Base-by-base conservation (phyloP, 2,113 vertebrate genomes). In the Corydoras sp. region DNA sequence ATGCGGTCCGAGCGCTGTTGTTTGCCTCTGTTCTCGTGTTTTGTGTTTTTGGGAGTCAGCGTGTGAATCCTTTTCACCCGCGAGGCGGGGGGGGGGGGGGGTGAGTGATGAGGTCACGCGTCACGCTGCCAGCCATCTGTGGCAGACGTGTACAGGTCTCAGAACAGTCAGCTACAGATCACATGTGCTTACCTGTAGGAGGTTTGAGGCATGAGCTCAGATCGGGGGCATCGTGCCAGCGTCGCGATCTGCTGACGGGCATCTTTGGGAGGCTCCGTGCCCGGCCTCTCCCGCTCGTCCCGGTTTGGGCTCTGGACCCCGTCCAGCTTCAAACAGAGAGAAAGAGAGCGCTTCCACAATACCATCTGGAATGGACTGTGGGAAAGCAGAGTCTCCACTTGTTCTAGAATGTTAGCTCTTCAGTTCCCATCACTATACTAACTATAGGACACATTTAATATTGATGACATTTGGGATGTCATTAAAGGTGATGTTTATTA, bases 161-260 rank as follows among this genome's bases (percentile, higher is more conserved):
- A 58, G 67, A 72, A 68, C 72, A 62, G 68, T 35, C n/a, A 63
- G 56, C 60, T 31, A n/a, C 51, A 31, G 43, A 60, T 79, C 35
- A 35, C 75, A 78, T 72, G 76, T 78, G 78, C 61, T 72, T 72
- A 32, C n/a, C 62, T 77, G 68, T 78, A 32, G 55, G 73, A 68
- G 58, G 74, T 75, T 75, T 79, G 59, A 62, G 35, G 53, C 35
- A 58, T 43, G 51, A 29, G 56, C 71, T 63, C 51, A 55, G 51
- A 58, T 18, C 60, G 9, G 51, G 30, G 35, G 50, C 63, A 54
- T 64, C 31, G 5, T 18, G 53, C 31, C 30, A 43, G 12, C 56
- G 10, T 65, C 59, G 54, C 30, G 14, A 70, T 51, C 30, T 56
- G n/a, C 60, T 68, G 65, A 55, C 29, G 8, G 50, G 64, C 64